phyloP scores from a whole-genome alignment of 2,797 vertebrate species.

The Coluber constrictor region DNA sequence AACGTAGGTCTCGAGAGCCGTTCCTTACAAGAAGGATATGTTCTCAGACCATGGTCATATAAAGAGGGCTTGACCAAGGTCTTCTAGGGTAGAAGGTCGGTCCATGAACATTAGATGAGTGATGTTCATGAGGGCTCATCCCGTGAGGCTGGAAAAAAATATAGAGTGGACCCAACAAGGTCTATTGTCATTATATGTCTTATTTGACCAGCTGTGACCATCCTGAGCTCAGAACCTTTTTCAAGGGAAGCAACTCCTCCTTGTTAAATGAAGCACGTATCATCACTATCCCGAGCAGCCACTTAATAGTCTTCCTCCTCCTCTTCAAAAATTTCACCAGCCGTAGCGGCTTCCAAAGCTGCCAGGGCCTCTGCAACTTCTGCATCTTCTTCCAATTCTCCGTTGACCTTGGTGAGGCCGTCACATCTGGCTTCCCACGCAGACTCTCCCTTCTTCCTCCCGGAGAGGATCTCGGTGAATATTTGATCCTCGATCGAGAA shows the following conservation, averaged over 20 bases:
- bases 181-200: background rate
- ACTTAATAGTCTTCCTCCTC: constrained; percentile 31
- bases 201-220: background rate
- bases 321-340: constrained; percentile 83
- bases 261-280: constrained; percentile 15
- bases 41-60: background rate
- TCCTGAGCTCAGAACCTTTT: background rate
- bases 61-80: background rate
- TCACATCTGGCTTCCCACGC: background rate
- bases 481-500: background rate
- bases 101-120: background rate
- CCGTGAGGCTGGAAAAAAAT: background rate
- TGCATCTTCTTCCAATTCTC: constrained; percentile 72
- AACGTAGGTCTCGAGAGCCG: background rate
- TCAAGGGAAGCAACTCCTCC: background rate
- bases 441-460: fast-evolving
- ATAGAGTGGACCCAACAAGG: too few relatives aligned
- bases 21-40: background rate
- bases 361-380: constrained; percentile 92
- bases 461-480: background rate
- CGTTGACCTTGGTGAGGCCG: background rate
- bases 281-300: background rate
- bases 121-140: background rate
- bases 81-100: background rate
- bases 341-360: constrained; percentile 89